Percentiles rank a stretch among this genome's conserved stretches.
Conservation (phyloP, 2,113 vertebrate species). For the Epinephelus fuscoguttatus region DNA sequence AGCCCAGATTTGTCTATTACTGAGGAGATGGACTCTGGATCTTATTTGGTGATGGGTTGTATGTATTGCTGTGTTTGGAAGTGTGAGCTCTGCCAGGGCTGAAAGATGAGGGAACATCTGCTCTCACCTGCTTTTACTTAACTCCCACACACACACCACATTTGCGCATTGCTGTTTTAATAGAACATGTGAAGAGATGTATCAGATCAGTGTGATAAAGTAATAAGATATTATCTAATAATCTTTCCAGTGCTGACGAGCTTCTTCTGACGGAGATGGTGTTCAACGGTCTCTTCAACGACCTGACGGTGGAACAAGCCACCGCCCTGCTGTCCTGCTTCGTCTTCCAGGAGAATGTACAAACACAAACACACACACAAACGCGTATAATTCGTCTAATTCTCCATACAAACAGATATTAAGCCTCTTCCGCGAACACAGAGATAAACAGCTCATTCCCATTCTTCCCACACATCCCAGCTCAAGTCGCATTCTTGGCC, state of each 20-base stretch:
- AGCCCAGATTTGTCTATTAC: background rate
- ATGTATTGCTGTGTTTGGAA: background rate
- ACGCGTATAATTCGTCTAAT: background rate
- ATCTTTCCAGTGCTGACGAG: constrained; percentile 90
- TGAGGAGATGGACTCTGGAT: background rate
- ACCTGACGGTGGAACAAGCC: constrained; percentile 93
- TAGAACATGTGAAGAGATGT: background rate
- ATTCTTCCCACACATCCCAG: constrained; percentile 27
- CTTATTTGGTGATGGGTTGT: background rate
- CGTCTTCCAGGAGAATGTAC: constrained; percentile 98
- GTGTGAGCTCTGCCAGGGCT: background rate
- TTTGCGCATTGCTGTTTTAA: background rate
- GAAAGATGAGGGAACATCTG: background rate
- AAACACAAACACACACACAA: constrained; percentile 50
- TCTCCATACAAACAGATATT: constrained; percentile 3
- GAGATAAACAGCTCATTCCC: constrained; percentile 15
- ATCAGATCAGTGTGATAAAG: background rate
- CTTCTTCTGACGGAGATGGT: constrained; percentile 98
- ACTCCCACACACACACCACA: rapidly evolving
- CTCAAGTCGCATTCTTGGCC: constrained; percentile 17
- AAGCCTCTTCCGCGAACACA: background rate
- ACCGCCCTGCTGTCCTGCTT: constrained; percentile 96
- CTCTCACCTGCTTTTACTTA: background rate
- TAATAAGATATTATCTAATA: background rate
- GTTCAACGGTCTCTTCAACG: constrained; percentile 98